Base-by-base conservation (phyloP, 2,888 invertebrate species). In the Pardosa pseudoannulata region DNA sequence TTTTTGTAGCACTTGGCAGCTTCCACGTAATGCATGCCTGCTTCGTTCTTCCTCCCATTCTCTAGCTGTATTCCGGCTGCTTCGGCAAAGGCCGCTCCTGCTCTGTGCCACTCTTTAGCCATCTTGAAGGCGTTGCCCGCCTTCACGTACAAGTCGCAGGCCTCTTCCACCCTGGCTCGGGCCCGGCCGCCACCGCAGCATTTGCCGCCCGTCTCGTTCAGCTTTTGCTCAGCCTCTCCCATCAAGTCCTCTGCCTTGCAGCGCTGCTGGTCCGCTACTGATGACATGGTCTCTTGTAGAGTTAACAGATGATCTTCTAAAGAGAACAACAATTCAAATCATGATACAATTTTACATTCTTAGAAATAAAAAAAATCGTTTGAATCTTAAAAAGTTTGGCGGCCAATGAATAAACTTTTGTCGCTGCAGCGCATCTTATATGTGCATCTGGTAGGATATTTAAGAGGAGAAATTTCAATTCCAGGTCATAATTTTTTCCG, bases 101-200 rank as follows among this genome's bases (percentile, higher is more conserved):
- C 93, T 85, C 91, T 91, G 89, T 91, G 91, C 93, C 93, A 93
- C 88, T 93, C 91, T 89, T 93, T 93, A 29, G 92, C 92, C 91
- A 93, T 93, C 90, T 93, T 93, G 90, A 92, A 93, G 36, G 91
- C 90, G 89, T 93, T 93, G 13, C 92, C 93, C 62, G 93, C 93
- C 90, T 92, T 90, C n/a, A 92, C 91, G 90, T 91, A 92, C 72
- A 92, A 83, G 19, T 92, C 92, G 36, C 91, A 90, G 36, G 92
- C 92, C 76, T 92, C 92, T 81, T 93, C 92, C 31, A 90, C 89
- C 78, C 91, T 91, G 5, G 90, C 90, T 6, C 91, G 90, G 32
- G 91, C 90, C 86, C 79, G 78, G 31, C 67, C 90, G 29, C 90
- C 89, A 65, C 92, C 90, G 83, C 92, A 91, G 19, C 92, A 91